Percentiles rank a stretch among this genome's conserved stretches.
Conservation (phyloP, 1,140 invertebrate genomes). For the Elysia chlorotica region DNA sequence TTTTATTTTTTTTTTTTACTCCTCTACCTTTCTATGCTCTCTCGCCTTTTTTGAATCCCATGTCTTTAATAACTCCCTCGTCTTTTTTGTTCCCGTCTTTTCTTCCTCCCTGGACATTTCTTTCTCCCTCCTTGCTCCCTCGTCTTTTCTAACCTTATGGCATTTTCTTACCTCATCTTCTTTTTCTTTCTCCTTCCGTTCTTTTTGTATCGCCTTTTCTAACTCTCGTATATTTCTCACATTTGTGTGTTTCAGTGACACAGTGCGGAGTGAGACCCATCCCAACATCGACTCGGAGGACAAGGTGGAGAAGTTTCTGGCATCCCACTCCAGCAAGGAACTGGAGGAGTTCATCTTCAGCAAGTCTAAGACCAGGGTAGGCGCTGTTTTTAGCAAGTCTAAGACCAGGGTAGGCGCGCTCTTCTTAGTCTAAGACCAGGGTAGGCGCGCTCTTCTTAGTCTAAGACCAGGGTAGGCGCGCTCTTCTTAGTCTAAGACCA, state of each 20-base stretch:
- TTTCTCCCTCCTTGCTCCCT: too few species aligned
- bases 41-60: too few species aligned
- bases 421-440: neutral
- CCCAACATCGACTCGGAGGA: neutral
- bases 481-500: neutral
- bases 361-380: slow-evolving; percentile 3
- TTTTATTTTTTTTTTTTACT: too few species aligned
- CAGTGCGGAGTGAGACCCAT: neutral
- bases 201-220: too few species aligned
- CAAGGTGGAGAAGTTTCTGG: slow-evolving; percentile 6
- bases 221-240: too few species aligned
- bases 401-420: neutral
- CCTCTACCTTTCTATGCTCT: too few species aligned
- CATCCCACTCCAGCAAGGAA: neutral
- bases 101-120: too few species aligned
- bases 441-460: neutral
- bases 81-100: too few species aligned
- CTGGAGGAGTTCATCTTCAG: slow-evolving; percentile 11
- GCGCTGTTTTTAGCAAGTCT: neutral
- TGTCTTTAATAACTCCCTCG: too few species aligned
- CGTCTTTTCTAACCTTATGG: too few species aligned
- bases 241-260: slow-evolving; percentile 8
- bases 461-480: neutral
- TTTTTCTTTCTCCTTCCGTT: too few species aligned
- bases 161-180: too few species aligned